A percentile compares a stretch with the other conserved stretches of the same genome.
Conservation (phyloP, 2,888 invertebrate genomes). For the Trachelus tabidus region DNA sequence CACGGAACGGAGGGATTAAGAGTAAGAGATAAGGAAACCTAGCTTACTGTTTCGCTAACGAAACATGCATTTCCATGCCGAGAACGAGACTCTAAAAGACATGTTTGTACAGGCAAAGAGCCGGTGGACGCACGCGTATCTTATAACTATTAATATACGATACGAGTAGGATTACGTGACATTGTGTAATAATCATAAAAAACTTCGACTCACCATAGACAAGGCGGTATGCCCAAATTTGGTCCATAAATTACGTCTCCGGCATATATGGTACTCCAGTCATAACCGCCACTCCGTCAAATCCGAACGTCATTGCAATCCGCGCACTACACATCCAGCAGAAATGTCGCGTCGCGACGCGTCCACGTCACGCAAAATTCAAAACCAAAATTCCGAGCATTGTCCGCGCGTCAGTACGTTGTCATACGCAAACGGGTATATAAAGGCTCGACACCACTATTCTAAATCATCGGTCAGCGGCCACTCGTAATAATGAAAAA, state of each 20-base stretch:
- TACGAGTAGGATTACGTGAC: no score
- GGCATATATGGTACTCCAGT: slow-evolving; percentile 41
- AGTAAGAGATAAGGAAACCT: no score
- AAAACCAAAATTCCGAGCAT: slow-evolving; percentile 62
- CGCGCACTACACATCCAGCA: slow-evolving; percentile 42
- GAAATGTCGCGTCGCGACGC: slow-evolving; percentile 38
- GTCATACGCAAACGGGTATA: slow-evolving; percentile 48
- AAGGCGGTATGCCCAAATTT: slow-evolving; percentile 26
- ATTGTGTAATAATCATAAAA: no score
- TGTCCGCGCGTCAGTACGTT: slow-evolving; percentile 58
- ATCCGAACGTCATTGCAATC: slow-evolving; percentile 29
- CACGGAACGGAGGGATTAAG: no score
- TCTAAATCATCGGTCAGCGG: slow-evolving; percentile 2
- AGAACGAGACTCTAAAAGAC: no score
- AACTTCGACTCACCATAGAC: no score
- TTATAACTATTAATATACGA: no score
- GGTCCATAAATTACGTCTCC: slow-evolving; percentile 46
- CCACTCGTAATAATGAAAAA: background rate
- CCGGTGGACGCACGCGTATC: no score
- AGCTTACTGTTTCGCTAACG: no score
- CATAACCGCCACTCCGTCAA: slow-evolving; percentile 58
- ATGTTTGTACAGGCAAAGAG: no score
- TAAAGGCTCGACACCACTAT: slow-evolving; percentile 15
- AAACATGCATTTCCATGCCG: no score
- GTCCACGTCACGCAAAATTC: slow-evolving; percentile 59